These are phyloP conservation scores for Platycercus adscitus DNA, from an alignment of 2,113 vertebrate species.

Conservation along the genomic window DNA sequence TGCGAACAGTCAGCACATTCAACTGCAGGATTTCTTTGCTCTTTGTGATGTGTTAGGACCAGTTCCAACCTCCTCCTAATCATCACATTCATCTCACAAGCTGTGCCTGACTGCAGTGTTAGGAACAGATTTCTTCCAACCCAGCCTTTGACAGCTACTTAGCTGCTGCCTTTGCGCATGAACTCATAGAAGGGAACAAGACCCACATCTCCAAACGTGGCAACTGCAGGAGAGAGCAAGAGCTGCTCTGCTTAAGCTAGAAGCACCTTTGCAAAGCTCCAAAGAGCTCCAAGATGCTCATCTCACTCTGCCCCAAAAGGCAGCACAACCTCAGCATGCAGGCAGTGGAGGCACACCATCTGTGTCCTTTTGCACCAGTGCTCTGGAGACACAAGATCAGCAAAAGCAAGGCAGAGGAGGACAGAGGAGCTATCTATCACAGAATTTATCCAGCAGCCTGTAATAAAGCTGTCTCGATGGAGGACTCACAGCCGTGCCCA, in stretches of 20 bases:
- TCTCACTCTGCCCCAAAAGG: not conserved
- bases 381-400: not conserved
- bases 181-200: not conserved
- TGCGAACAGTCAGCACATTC: not conserved
- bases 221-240: not conserved
- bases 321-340: not conserved
- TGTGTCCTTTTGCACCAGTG: not conserved
- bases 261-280: not conserved
- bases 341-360: not conserved
- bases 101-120: not conserved
- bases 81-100: not conserved
- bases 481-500: not conserved
- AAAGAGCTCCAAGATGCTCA: not conserved
- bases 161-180: not conserved
- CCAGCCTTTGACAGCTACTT: not conserved
- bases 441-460: not conserved
- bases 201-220: not conserved
- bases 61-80: constrained; percentile 2
- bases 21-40: constrained; percentile 1
- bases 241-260: not conserved
- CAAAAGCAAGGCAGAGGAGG: not conserved
- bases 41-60: not conserved
- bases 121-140: not conserved
- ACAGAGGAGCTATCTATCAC: not conserved
- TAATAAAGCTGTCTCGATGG: not conserved